A percentile compares a stretch with the other conserved stretches of the same genome.
Evolutionary conservation across 2,888 invertebrate species (phyloP).

Genomic region (Noctua janthe): DNA sequence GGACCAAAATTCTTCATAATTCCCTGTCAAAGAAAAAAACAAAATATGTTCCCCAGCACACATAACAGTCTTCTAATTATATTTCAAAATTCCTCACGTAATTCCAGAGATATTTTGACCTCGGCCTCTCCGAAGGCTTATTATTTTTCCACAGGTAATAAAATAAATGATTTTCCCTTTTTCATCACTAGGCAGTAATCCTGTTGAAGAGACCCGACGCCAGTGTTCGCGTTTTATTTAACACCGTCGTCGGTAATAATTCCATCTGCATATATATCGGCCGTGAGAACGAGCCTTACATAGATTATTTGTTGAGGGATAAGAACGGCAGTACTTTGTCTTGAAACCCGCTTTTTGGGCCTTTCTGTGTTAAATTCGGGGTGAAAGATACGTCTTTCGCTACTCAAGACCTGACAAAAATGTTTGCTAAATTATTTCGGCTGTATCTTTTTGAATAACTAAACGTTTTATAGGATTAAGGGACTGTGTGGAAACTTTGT

Average conservation of each 20-base stretch:
- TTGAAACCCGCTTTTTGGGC: conserved; percentile 57
- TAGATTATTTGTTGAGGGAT: conserved; percentile 64
- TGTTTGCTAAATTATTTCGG: conserved; percentile 57
- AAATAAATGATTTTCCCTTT: conserved; percentile 84
- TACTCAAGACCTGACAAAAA: conserved; percentile 60
- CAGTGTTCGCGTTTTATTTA: conserved; percentile 79
- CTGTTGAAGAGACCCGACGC: conserved; percentile 61
- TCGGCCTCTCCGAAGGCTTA: conserved; percentile 73
- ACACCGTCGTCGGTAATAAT: conserved; percentile 79
- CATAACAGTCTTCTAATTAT: conserved; percentile 72
- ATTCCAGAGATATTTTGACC: conserved; percentile 65
- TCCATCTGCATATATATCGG: conserved; percentile 84
- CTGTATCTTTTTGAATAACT: conserved; percentile 56
- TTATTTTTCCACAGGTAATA: conserved; percentile 82
- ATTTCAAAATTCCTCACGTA: conserved; percentile 68
- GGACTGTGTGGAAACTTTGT: conserved; percentile 27
- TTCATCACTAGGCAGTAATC: conserved; percentile 80
- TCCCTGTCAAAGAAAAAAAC: conserved; percentile 44
- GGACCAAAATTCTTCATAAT: conserved; percentile 8
- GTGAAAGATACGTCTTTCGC: conserved; percentile 60
- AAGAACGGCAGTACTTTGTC: conserved; percentile 60
- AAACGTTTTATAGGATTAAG: conserved; percentile 47
- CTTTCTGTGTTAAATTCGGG: conserved; percentile 59
- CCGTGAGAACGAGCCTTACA: conserved; percentile 64
- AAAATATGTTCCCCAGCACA: conserved; percentile 45